Evolutionary conservation across 2,888 invertebrate genomes (phyloP), one percentile per base, ranked within the genome.

Genomic region (Ichneumon xanthorius): DNA sequence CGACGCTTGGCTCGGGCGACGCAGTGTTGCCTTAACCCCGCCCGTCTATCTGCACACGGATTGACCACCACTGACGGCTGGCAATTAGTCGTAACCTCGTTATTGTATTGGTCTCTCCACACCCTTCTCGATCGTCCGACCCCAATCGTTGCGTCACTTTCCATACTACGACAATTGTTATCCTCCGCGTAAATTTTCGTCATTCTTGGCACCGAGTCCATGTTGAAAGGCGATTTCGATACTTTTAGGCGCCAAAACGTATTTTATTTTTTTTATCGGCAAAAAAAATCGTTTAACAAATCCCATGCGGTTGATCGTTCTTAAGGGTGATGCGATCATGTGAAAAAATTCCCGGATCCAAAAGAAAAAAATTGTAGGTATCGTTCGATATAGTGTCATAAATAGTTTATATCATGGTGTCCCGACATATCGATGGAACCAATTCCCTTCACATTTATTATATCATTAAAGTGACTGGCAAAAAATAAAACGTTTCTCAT

Each of bases 61-160:
- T 82, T 82, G 85, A 82, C 78, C 80, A 80, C 67, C 80, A 63
- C 83, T 65, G 45, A 50, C 77, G 76, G 68, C 80, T 53, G 72
- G 72, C 86, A 83, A 83, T 86, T 83, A 80, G 77, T 75, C 82
- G 79, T 85, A 75, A 82, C 85, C 85, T 71, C 82, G 79, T 85
- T 82, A 85, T 85, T 85, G 73, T 79, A 82, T 61, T 58, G 75
- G 70, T 73, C 72, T 77, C 80, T 77, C 83, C 65, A 37, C 68
- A 75, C 58, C 68, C 68, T 45, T 63, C 50, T 55, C 30, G 67
- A 81, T 30, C 58, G 80, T 58, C 67, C 19, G n/a, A 63, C 63
- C 33, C 61, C 19, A 63, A 63, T 30, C 61, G 61, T 5, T 22
- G n/a, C 61, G n/a, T 16, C 63, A 48, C 6, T 76, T 26, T 22